Evolutionary conservation across 2,888 invertebrate species (phyloP).

Genomic region (Allophyes oxyacanthae): DNA sequence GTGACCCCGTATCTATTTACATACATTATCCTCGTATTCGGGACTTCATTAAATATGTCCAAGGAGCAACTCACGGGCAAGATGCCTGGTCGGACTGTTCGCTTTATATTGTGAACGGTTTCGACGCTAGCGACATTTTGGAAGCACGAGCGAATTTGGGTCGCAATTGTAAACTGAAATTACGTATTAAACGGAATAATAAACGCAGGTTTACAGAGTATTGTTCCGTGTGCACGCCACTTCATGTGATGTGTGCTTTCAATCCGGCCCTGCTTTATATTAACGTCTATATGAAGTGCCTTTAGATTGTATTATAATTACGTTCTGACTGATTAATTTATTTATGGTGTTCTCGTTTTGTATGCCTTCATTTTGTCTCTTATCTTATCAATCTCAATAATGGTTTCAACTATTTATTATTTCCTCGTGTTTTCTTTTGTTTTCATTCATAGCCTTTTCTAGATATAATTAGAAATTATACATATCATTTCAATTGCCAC

Average conservation of each 20-base stretch:
- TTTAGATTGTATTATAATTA: conserved; percentile 16
- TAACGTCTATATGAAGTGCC: conserved; percentile 11
- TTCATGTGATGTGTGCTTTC: conserved; percentile 31
- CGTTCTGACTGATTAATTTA: conserved; percentile 24
- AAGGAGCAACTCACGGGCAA: conserved; percentile 42
- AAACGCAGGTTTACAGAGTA: conserved; percentile 29
- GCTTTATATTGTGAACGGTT: conserved; percentile 49
- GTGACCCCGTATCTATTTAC: conserved; percentile 68
- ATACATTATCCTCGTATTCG: conserved; percentile 67
- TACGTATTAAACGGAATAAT: conserved; percentile 18
- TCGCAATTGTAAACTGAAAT: conserved; percentile 30
- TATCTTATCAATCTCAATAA: too few species aligned
- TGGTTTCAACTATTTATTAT: too few species aligned
- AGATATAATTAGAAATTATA: too few species aligned
- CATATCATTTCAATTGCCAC: background rate
- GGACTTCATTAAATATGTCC: conserved; percentile 70
- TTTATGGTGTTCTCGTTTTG: background rate
- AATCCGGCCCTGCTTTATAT: conserved; percentile 31
- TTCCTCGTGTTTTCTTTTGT: background rate
- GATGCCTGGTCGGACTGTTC: conserved; percentile 23
- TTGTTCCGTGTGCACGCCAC: conserved; percentile 31
- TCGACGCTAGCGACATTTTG: conserved; percentile 46
- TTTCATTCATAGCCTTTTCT: too few species aligned
- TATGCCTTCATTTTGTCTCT: too few species aligned
- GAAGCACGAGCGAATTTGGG: conserved; percentile 20